These are phyloP conservation scores for Drosophila villosipedis DNA, from an alignment of 2,888 invertebrate species.

Conservation along the genomic window DNA sequence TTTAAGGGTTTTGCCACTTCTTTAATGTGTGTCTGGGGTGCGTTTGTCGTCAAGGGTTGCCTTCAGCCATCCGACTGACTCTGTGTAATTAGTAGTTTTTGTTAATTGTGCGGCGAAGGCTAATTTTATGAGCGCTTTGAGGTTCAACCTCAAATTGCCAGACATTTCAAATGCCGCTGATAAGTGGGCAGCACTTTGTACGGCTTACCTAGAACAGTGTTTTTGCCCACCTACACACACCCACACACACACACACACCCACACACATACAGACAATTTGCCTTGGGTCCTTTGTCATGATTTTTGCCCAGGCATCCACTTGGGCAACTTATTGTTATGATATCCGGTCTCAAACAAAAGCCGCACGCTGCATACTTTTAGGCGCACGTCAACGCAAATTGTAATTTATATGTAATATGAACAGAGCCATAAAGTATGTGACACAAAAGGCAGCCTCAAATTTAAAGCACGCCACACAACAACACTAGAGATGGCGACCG, in stretches of 20 bases:
- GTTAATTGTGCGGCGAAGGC: slow-evolving; percentile 58
- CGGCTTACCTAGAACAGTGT: slow-evolving; percentile 29
- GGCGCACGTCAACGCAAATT: slow-evolving; percentile 79
- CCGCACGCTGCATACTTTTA: slow-evolving; percentile 66
- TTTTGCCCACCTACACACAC: neutral
- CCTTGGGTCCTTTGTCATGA: slow-evolving; percentile 45
- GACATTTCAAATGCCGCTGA: slow-evolving; percentile 38
- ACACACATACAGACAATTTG: slow-evolving; percentile 27
- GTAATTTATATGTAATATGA: slow-evolving; percentile 81
- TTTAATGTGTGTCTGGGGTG: slow-evolving; percentile 41
- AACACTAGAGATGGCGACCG: slow-evolving; percentile 19
- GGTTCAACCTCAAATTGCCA: slow-evolving; percentile 49
- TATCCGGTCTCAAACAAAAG: slow-evolving; percentile 78
- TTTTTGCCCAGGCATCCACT: slow-evolving; percentile 59
- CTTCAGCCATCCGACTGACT: slow-evolving; percentile 4
- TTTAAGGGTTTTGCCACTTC: slow-evolving; percentile 56
- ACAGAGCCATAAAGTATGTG: slow-evolving; percentile 72
- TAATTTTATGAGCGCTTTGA: slow-evolving; percentile 62
- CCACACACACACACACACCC: neutral
- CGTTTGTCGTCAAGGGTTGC: slow-evolving; percentile 29
- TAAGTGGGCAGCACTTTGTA: slow-evolving; percentile 47
- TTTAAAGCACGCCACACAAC: slow-evolving; percentile 48
- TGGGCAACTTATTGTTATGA: slow-evolving; percentile 78
- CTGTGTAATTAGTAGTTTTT: slow-evolving; percentile 70
- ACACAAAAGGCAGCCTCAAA: slow-evolving; percentile 57